Percentiles rank a stretch among this genome's conserved stretches.
Conservation (phyloP, 1,140 invertebrate genomes). For the Diuraphis noxia region DNA sequence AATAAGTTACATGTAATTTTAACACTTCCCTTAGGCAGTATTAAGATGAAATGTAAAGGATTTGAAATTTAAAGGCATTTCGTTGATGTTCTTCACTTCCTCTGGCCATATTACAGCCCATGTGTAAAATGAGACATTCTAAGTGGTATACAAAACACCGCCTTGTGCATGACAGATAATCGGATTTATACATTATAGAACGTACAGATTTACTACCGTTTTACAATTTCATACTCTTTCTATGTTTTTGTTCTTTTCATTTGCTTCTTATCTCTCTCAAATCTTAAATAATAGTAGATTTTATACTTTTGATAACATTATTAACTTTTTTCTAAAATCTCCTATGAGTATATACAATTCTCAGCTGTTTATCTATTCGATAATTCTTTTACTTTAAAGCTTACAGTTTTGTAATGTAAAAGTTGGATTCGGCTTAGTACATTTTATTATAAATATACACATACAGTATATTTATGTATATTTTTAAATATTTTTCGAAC, state of each 20-base stretch:
- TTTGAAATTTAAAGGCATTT: not conserved
- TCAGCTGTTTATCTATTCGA: not conserved
- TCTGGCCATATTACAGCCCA: not conserved
- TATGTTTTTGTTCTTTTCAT: not conserved
- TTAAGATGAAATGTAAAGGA: not conserved
- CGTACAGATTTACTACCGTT: not conserved
- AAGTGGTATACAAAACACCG: not conserved
- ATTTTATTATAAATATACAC: not conserved
- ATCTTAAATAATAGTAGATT: constrained; percentile 11
- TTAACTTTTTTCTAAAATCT: not conserved
- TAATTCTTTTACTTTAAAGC: not conserved
- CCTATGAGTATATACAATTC: not conserved
- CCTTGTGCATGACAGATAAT: not conserved
- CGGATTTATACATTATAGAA: not conserved
- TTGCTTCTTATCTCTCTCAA: not conserved
- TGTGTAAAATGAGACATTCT: not conserved
- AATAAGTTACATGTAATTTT: not conserved
- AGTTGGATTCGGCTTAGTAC: not conserved
- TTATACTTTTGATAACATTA: constrained; percentile 21
- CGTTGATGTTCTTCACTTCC: not conserved
- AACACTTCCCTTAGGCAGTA: not conserved
- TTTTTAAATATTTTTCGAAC: not conserved
- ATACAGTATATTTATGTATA: too few species aligned
- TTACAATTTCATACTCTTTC: not conserved
- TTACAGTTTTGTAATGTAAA: not conserved